Percentiles rank a stretch among this genome's conserved stretches.
phyloP scores from a whole-genome alignment of 2,797 vertebrate species.

The Pterois miles region DNA sequence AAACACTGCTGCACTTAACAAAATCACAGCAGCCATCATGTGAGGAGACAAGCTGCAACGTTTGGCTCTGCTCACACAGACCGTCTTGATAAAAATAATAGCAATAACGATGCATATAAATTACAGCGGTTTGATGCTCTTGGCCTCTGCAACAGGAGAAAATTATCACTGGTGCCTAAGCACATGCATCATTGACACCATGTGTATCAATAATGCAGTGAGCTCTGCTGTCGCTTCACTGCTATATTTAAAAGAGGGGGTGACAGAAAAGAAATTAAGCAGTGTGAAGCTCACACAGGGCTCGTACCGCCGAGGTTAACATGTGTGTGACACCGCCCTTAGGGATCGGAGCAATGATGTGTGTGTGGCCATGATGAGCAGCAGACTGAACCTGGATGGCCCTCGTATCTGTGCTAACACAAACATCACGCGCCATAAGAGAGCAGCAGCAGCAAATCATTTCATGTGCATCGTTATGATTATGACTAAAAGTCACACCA shows the following conservation, averaged over 20 bases:
- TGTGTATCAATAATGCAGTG: constrained; percentile 75
- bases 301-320: constrained; percentile 44
- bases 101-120: constrained; percentile 46
- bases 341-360: constrained; percentile 3
- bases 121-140: constrained; percentile 35
- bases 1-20: constrained; percentile 50
- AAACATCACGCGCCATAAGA: background rate
- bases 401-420: background rate
- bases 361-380: background rate
- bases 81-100: constrained; percentile 39
- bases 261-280: constrained; percentile 60
- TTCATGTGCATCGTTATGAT: constrained; percentile 23
- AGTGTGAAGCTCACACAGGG: constrained; percentile 16
- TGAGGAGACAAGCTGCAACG: constrained; percentile 43
- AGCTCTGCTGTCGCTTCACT: constrained; percentile 57
- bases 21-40: constrained; percentile 50
- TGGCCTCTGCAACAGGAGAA: constrained; percentile 43
- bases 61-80: constrained; percentile 16
- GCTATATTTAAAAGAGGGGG: constrained; percentile 63
- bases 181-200: constrained; percentile 72
- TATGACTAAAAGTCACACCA: constrained; percentile 43
- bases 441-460: constrained; percentile 16
- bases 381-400: background rate
- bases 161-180: constrained; percentile 56
- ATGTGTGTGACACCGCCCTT: constrained; percentile 33